Evolutionary conservation across 2,797 vertebrate species (phyloP).

Genomic region (Natrix natrix): DNA sequence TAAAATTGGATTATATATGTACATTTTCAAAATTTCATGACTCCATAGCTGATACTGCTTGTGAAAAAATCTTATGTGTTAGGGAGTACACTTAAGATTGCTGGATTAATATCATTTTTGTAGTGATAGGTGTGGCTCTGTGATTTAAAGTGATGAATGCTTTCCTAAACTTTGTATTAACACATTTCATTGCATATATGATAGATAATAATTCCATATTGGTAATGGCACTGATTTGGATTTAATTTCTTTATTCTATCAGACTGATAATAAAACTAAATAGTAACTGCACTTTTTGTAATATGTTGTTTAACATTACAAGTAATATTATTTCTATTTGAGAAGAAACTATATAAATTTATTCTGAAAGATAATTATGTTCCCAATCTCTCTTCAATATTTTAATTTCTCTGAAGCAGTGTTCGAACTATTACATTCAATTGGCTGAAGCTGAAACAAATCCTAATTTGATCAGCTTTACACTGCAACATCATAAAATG

Average conservation of each 20-base stretch:
- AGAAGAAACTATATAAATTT: neutral
- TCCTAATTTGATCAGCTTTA: neutral
- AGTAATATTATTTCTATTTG: neutral
- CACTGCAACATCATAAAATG: neutral
- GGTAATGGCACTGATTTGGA: neutral
- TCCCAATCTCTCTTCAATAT: neutral
- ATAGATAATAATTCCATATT: neutral
- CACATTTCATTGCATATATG: neutral
- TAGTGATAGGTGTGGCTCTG: neutral
- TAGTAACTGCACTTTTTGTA: conserved; percentile 12
- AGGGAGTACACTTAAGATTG: neutral
- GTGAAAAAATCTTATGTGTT: neutral
- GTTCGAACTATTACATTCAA: neutral
- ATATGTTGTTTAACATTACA: neutral
- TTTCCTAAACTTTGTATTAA: neutral
- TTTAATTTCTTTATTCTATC: neutral
- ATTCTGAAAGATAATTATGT: conserved; percentile 15
- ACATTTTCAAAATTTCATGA: rapidly evolving
- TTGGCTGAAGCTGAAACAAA: neutral
- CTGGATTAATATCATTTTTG: neutral
- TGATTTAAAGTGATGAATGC: neutral
- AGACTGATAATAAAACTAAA: neutral
- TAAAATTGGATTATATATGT: neutral
- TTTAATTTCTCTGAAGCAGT: neutral
- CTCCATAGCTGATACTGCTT: neutral